A percentile compares a stretch with the other conserved stretches of the same genome.
Evolutionary conservation across 1,140 invertebrate genomes (phyloP).

Genomic region (Acyrthosiphon pisum): DNA sequence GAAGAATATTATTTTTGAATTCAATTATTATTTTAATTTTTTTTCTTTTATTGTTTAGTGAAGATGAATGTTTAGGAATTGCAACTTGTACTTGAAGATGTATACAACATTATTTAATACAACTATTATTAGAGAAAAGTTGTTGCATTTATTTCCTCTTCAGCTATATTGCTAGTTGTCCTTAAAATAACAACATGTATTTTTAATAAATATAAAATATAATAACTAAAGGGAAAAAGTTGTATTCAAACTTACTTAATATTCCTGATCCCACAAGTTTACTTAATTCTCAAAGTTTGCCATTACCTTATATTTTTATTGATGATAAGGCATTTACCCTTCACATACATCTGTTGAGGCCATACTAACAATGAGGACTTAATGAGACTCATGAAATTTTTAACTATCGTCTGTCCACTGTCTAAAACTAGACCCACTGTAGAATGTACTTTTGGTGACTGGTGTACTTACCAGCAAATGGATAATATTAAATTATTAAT

Average conservation of each 20-base stretch:
- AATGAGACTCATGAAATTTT: neutral
- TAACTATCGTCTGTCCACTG: neutral
- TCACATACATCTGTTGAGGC: neutral
- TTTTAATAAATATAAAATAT: no score
- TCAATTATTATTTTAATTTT: no score
- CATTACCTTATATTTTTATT: neutral
- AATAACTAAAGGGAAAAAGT: neutral
- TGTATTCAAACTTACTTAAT: neutral
- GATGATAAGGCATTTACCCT: neutral
- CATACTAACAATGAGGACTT: neutral
- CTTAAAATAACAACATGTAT: no score
- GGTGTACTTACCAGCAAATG: neutral
- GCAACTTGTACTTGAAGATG: no score
- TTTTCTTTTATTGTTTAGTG: no score
- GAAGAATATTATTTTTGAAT: no score
- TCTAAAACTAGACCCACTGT: neutral
- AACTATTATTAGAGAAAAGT: no score
- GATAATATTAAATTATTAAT: neutral
- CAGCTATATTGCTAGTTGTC: no score
- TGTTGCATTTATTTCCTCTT: no score
- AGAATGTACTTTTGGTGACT: neutral
- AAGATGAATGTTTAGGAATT: no score
- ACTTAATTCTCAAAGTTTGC: neutral
- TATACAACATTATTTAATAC: no score
- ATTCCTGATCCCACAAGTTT: neutral